A percentile compares a stretch with the other conserved stretches of the same genome.
phyloP scores from a whole-genome alignment of 1,140 invertebrate genomes.

The Drosophila persimilis region DNA sequence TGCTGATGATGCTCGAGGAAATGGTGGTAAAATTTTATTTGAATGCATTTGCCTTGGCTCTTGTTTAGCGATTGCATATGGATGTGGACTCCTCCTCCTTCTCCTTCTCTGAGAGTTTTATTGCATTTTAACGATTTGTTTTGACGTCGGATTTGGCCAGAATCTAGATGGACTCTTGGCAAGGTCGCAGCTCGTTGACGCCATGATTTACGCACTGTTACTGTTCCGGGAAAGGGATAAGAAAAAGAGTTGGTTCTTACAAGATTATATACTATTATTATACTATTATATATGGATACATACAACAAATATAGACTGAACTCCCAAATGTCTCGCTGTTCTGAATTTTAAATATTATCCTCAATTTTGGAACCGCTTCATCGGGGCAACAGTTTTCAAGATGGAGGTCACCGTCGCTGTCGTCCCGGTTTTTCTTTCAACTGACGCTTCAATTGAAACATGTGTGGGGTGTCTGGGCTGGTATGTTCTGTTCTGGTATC shows the following conservation, averaged over 20 bases:
- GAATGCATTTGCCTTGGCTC: conserved; percentile 68
- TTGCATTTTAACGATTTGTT: conserved; percentile 82
- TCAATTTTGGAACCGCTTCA: conserved; percentile 1
- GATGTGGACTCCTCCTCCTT: conserved; percentile 2
- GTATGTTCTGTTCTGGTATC: conserved; percentile 29
- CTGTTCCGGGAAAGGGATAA: conserved; percentile 26
- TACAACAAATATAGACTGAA: background rate
- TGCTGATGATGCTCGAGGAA: conserved; percentile 69
- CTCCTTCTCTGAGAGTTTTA: conserved; percentile 63
- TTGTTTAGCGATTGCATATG: conserved; percentile 62
- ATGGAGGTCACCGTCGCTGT: conserved; percentile 45
- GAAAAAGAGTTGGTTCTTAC: background rate
- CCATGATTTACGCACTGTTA: conserved; percentile 55
- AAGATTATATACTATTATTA: no score
- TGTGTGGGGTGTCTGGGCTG: conserved; percentile 52
- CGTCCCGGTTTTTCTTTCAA: conserved; percentile 25
- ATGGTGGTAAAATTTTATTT: conserved; percentile 79
- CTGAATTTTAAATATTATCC: conserved; percentile 9
- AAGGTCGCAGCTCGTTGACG: conserved; percentile 56
- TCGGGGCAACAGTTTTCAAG: conserved; percentile 61
- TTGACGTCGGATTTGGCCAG: conserved; percentile 72
- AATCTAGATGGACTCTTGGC: conserved; percentile 36
- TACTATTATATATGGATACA: no score
- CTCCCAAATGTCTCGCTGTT: background rate
- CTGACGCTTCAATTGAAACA: conserved; percentile 64